These are phyloP conservation scores for Nebria salina DNA, from an alignment of 2,888 invertebrate species.

Conservation along the genomic window DNA sequence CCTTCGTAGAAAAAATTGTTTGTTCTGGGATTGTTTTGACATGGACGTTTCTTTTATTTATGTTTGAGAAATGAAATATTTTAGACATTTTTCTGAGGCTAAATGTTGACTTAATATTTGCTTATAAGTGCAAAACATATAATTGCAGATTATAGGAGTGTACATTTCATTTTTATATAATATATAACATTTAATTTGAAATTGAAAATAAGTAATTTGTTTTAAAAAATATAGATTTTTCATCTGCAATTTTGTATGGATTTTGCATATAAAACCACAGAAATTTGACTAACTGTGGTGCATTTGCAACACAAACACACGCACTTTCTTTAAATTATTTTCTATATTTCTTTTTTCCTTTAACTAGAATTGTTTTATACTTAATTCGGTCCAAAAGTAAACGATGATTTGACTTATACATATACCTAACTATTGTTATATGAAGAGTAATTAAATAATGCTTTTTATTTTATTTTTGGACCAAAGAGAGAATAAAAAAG, in stretches of 20 bases:
- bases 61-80: not conserved
- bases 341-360: not conserved
- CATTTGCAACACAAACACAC: constrained; percentile 61
- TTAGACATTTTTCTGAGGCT: not conserved
- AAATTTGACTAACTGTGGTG: constrained; percentile 60
- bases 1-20: not conserved
- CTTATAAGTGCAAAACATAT: not conserved
- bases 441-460: not conserved
- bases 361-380: not conserved
- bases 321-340: constrained; percentile 30
- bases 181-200: not conserved
- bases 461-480: no score
- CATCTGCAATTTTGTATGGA: constrained; percentile 6
- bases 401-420: not conserved
- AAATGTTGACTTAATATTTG: not conserved
- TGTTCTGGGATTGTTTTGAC: not conserved
- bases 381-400: not conserved
- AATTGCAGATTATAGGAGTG: not conserved
- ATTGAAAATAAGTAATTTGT: not conserved
- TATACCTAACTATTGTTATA: not conserved
- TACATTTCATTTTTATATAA: no score
- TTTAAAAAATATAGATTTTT: not conserved
- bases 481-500: not conserved
- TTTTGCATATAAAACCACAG: constrained; percentile 31
- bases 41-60: not conserved